Conservation (phyloP, 1,140 invertebrate genomes). For the Drosophila suzukii region DNA sequence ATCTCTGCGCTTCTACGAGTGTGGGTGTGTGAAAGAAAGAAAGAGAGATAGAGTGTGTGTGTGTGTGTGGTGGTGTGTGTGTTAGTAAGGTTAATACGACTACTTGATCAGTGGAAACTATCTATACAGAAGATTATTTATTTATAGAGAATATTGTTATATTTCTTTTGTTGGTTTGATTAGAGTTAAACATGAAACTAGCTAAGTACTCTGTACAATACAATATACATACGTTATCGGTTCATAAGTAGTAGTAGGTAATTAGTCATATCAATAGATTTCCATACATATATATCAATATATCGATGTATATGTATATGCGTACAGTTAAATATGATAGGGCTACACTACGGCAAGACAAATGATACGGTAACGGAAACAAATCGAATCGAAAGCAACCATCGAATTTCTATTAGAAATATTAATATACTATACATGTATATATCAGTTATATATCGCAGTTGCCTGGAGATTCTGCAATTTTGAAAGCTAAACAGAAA, state of each 20-base stretch:
- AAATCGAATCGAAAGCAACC: conserved; percentile 7
- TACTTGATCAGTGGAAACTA: conserved; percentile 68
- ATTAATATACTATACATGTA: conserved; percentile 5
- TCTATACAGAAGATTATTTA: conserved; percentile 58
- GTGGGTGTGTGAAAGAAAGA: conserved; percentile 11
- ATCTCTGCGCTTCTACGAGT: conserved; percentile 17
- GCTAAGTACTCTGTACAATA: conserved; percentile 75
- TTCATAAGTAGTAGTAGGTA: conserved; percentile 42
- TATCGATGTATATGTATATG: conserved; percentile 28
- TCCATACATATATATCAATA: conserved; percentile 47
- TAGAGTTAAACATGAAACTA: conserved; percentile 65
- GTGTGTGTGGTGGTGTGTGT: conserved; percentile 13
- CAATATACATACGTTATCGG: conserved; percentile 64
- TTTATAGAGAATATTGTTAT: conserved; percentile 29
- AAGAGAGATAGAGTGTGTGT: conserved; percentile 4
- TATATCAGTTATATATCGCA: conserved; percentile 10
- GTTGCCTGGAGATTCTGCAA: not conserved
- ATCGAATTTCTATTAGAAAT: conserved; percentile 3
- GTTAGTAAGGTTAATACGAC: conserved; percentile 60
- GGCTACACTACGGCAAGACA: conserved; percentile 71
- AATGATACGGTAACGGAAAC: conserved; percentile 52
- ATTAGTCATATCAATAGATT: conserved; percentile 48
- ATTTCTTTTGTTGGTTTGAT: conserved; percentile 34
- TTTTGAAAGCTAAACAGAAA: not conserved
- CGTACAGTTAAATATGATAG: conserved; percentile 31